Evolutionary conservation across 37 sponge, comb jelly and placozoan species (phyloP), one percentile per base, ranked within the genome.

Genomic region (Halichondria panicea): DNA sequence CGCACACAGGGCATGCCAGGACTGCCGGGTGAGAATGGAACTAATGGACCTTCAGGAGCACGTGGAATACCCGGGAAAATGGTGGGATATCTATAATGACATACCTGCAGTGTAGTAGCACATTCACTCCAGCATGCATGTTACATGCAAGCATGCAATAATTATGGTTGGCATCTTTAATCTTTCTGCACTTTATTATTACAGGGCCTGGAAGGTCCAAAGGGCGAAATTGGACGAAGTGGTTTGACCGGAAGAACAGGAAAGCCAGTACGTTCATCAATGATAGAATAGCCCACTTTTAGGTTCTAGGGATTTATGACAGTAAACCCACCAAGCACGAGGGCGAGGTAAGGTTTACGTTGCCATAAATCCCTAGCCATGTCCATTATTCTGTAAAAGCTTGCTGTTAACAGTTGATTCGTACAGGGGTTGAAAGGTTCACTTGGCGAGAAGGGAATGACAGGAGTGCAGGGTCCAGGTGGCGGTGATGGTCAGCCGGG

Each of bases 281-380:
- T 15, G 15, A 48, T 48, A 48, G 11, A 15, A 11, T 48, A 48
- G 11, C 15, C 11, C 11, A 18, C 15, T 48, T 48, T 18, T 48
- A 48, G 15, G 13, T 48, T 18, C 15, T 48, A 11, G 11, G 52
- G 13, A 48, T 18, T 48, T 48, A 48, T 48, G 11, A 18, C 11
- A 48, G 15, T 11, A 15, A 15, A 18, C 15, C 52, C 15, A 11
- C 52, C 13, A 15, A 15, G 15, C 11, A 15, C 15, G 15, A 48
- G 52, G 52, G 52, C 15, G 52, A 48, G 60, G 60, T 22, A 27
- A 58, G 60, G n/a, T n/a, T n/a, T n/a, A n/a, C n/a, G n/a, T n/a
- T n/a, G n/a, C n/a, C n/a, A n/a, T n/a, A n/a, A n/a, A n/a, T n/a
- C n/a, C n/a, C n/a, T n/a, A n/a, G n/a, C n/a, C n/a, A n/a, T n/a